These are phyloP conservation scores for Peromyscus melanophrys DNA, from an alignment of 2,797 vertebrate species.

Conservation along the genomic window DNA sequence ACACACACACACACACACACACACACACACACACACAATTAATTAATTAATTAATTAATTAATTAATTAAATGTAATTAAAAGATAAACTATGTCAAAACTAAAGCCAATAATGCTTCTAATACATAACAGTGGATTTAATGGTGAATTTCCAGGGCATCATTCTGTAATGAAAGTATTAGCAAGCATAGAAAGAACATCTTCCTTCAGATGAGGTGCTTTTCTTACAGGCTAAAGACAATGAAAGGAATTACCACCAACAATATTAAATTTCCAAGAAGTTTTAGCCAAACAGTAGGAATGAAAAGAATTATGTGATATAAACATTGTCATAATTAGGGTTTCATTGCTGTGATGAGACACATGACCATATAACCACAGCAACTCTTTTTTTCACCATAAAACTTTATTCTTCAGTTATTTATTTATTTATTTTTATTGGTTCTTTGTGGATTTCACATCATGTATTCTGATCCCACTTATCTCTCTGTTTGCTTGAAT, in stretches of 20 bases:
- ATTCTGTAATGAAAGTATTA: background rate
- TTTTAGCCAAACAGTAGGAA: background rate
- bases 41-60: background rate
- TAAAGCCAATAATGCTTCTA: background rate
- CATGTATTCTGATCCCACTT: background rate
- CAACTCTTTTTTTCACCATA: background rate
- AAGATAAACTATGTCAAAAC: background rate
- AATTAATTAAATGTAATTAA: background rate
- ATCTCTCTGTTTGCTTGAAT: background rate
- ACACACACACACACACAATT: no score
- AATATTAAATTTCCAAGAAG: background rate
- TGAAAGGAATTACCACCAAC: background rate
- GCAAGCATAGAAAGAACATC: background rate
- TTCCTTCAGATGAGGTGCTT: background rate
- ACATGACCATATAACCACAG: background rate
- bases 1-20: background rate
- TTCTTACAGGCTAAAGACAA: background rate
- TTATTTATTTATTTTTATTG: background rate
- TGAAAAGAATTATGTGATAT: background rate
- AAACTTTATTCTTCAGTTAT: background rate
- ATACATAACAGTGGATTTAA: background rate
- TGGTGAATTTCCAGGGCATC: background rate
- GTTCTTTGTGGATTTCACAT: background rate
- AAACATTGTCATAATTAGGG: background rate
- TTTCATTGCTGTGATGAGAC: background rate